Base-by-base conservation (phyloP, 1,140 invertebrate genomes). In the Penaeus japonicus region DNA sequence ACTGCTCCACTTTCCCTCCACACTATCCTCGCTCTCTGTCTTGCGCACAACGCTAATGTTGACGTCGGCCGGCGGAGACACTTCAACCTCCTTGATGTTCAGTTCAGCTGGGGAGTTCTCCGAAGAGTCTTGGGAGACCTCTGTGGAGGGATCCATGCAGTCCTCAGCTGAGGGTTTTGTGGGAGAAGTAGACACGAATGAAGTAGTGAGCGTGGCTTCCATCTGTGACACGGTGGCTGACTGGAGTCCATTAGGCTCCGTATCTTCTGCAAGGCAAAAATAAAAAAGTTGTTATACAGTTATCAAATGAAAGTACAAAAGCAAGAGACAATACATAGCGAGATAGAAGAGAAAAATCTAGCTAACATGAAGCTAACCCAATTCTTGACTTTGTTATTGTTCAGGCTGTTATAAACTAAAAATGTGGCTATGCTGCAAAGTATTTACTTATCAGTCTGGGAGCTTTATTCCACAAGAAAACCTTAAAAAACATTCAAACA, bases 1-100 rank as follows among this genome's bases (percentile, higher is more conserved):
- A 24, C 77, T 79, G 77, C 77, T 79, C 77, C 77, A 79, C 77
- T 79, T 79, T 10, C 39, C 77, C 39, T 30, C 77, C 12, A 79
- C 77, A 54, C 77, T 79, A 47, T 79, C 77, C 18, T 79, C 77
- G 17, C 77, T 79, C 18, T 24, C 47, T 47, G 77, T 47, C 17
- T 79, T 79, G 47, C 47, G 30, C 10, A 79, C 77, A 79, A 30
- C 39, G 15, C 12, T 79, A 24, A 79, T 39, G 24, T 39, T 79
- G 77, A n/a, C 47, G 15, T 79, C 77, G 15, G 35, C 30, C 20
- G 77, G 77, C 7, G 77, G 62, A 22, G n/a, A 15, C 62, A 70
- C 62, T 30, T 30, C 62, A 10, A 30, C 30, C n/a, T 70, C 30
- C 62, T n/a, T 70, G 62, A 24, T 30, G 12, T n/a, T 24, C 15